Evolutionary conservation across 2,888 invertebrate genomes (phyloP).

Genomic region (Resseliella maxima): DNA sequence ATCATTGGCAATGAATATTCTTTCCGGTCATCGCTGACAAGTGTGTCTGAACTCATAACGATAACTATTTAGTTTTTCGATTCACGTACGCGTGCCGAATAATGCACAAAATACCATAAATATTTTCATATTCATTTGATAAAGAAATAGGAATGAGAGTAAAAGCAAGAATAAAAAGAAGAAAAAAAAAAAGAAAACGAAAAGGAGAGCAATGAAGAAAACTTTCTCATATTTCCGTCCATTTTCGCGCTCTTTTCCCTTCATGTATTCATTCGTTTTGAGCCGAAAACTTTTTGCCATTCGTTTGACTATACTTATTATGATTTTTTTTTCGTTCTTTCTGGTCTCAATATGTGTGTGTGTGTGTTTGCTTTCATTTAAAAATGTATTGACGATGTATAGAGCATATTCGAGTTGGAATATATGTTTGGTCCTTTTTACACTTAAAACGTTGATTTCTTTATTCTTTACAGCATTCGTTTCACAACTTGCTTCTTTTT

Average conservation of each 20-base stretch:
- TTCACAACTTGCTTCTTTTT: conserved; percentile 3
- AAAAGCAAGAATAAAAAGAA: not conserved
- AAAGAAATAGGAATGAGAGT: not conserved
- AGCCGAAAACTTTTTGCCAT: conserved; percentile 37
- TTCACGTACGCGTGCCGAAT: conserved; percentile 45
- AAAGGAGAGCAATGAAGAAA: no score
- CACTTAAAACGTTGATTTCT: conserved; percentile 43
- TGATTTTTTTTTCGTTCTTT: not conserved
- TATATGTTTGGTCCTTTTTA: not conserved
- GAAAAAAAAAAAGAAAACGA: not conserved
- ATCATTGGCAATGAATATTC: not conserved
- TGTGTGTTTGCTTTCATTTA: not conserved
- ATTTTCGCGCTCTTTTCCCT: conserved; percentile 19
- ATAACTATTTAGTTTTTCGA: conserved; percentile 53
- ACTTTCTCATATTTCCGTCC: conserved; percentile 28
- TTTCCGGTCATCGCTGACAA: conserved; percentile 20
- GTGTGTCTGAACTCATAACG: conserved; percentile 26
- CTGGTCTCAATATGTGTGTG: not conserved
- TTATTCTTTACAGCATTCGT: conserved; percentile 34
- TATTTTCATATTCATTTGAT: conserved; percentile 28
- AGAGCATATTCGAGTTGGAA: not conserved
- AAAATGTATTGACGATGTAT: conserved; percentile 18
- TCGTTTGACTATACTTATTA: not conserved
- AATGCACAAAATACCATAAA: conserved; percentile 51
- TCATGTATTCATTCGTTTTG: not conserved